A percentile compares a stretch with the other conserved stretches of the same genome.
phyloP scores from a whole-genome alignment of 2,797 vertebrate genomes.

The Lemur catta region DNA sequence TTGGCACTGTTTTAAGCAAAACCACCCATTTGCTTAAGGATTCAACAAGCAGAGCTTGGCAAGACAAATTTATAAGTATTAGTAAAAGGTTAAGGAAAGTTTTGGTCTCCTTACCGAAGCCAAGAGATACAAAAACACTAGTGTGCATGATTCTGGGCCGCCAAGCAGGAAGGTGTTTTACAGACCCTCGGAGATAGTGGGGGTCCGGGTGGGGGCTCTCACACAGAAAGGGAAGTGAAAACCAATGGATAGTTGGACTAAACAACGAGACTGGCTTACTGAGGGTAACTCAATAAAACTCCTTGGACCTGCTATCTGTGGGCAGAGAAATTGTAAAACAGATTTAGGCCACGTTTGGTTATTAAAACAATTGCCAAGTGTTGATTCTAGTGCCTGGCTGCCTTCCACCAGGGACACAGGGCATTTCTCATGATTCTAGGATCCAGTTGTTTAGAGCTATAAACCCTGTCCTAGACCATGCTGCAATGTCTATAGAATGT shows the following conservation, averaged over 20 bases:
- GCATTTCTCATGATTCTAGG: not conserved
- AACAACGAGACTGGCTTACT: not conserved
- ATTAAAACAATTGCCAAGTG: not conserved
- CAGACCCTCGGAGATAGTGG: rapidly evolving
- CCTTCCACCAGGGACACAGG: not conserved
- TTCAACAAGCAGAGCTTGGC: not conserved
- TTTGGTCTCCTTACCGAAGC: constrained; percentile 39
- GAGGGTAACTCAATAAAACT: not conserved
- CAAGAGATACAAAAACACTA: constrained; percentile 20
- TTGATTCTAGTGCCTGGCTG: not conserved
- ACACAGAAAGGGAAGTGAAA: not conserved
- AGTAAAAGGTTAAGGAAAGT: constrained; percentile 12
- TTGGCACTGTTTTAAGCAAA: not conserved
- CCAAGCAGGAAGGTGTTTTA: constrained; percentile 10
- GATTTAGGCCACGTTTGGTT: not conserved
- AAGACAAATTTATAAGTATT: constrained; percentile 16
- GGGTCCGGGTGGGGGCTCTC: not conserved
- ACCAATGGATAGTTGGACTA: not conserved
- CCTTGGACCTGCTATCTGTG: not conserved
- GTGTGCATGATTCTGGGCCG: not conserved
- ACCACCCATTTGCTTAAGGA: not conserved
- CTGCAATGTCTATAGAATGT: not conserved
- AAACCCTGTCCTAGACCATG: not conserved
- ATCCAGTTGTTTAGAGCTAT: not conserved
- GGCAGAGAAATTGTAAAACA: not conserved